A percentile compares a stretch with the other conserved stretches of the same genome.
Conservation (phyloP, 2,888 invertebrate species). For the Metacarcinus magister region DNA sequence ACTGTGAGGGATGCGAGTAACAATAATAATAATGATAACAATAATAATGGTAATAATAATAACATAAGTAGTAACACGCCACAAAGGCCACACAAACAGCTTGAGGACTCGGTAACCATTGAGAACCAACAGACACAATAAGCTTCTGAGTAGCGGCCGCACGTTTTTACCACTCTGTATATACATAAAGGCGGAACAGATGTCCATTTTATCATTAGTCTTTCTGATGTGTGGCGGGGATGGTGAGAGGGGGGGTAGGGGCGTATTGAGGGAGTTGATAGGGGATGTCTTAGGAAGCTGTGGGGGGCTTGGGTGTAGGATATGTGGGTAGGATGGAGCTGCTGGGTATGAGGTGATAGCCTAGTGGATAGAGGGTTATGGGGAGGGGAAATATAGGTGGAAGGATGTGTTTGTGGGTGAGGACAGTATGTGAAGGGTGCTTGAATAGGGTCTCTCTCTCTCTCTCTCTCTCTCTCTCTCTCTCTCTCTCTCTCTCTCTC, state of each 20-base stretch:
- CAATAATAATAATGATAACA: background rate
- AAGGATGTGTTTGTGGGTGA: background rate
- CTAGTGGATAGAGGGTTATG: background rate
- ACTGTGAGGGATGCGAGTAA: background rate
- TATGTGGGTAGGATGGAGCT: background rate
- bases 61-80: background rate
- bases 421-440: no score
- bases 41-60: background rate
- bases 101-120: background rate
- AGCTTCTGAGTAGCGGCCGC: background rate
- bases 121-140: background rate
- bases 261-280: background rate
- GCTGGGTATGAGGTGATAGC: background rate
- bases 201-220: constrained; percentile 75
- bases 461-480: no score
- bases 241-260: background rate
- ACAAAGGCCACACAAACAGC: background rate
- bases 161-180: constrained; percentile 38
- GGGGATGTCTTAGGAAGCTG: background rate
- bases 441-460: no score
- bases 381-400: background rate
- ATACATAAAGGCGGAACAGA: constrained; percentile 62
- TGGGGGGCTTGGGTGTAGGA: background rate
- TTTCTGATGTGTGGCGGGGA: constrained; percentile 54
- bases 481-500: background rate